Conservation (phyloP, 2,888 invertebrate species). For the Drosophila meridionalis region DNA sequence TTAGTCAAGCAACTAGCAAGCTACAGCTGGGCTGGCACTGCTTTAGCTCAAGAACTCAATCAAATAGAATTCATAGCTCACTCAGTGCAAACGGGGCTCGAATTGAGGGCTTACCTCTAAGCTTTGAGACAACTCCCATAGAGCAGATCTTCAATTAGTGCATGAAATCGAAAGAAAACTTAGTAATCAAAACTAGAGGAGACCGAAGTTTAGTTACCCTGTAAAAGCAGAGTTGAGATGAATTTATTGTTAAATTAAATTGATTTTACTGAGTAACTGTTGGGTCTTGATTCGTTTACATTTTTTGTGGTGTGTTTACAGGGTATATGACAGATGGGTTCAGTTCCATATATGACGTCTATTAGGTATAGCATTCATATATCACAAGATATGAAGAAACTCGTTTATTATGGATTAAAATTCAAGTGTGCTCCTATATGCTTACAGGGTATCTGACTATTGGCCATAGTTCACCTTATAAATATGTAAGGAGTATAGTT, state of each 20-base stretch:
- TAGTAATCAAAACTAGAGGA: not conserved
- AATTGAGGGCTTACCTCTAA: not conserved
- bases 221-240: not conserved
- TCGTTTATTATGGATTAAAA: not conserved
- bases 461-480: not conserved
- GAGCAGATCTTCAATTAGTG: conserved; percentile 10
- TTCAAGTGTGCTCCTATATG: not conserved
- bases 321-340: not conserved
- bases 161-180: conserved; percentile 2
- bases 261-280: not conserved
- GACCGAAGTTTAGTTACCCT: not conserved
- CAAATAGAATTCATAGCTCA: conserved; percentile 15
- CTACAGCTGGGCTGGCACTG: conserved; percentile 30
- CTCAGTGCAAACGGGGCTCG: conserved; percentile 4
- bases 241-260: no score
- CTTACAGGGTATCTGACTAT: not conserved
- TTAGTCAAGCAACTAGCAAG: conserved; percentile 70
- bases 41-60: conserved; percentile 27
- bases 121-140: conserved; percentile 1
- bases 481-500: not conserved
- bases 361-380: no score
- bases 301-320: not conserved
- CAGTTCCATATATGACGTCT: no score
- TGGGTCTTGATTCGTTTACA: not conserved
- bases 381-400: no score